Evolutionary conservation across 2,113 vertebrate species (phyloP).

Genomic region (Progne subis): DNA sequence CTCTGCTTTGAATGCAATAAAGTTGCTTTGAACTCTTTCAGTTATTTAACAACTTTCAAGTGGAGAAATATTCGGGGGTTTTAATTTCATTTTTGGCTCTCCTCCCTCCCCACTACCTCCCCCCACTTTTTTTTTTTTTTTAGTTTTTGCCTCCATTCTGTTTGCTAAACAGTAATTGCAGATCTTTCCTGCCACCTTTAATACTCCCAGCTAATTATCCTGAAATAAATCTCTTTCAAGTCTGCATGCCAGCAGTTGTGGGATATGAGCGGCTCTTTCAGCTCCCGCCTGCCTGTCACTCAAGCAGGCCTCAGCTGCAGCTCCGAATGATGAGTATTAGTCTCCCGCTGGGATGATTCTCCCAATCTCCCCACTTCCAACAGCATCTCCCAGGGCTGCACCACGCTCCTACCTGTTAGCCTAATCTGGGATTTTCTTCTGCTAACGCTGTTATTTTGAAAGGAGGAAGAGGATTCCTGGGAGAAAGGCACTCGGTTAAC

Average conservation of each 20-base stretch:
- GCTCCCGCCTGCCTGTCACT: slow-evolving; percentile 89
- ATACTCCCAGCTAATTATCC: slow-evolving; percentile 88
- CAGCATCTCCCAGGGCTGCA: slow-evolving; percentile 81
- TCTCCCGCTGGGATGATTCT: slow-evolving; percentile 90
- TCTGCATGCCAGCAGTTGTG: slow-evolving; percentile 85
- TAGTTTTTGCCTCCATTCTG: slow-evolving; percentile 66
- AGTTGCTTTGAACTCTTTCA: slow-evolving; percentile 67
- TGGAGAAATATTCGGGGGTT: slow-evolving; percentile 63
- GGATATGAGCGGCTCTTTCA: slow-evolving; percentile 82
- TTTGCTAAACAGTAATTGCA: slow-evolving; percentile 86
- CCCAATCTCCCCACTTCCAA: slow-evolving; percentile 85
- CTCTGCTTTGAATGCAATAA: slow-evolving; percentile 58
- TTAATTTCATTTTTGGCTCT: slow-evolving; percentile 62
- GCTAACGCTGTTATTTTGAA: slow-evolving; percentile 89
- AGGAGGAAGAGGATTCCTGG: slow-evolving; percentile 82
- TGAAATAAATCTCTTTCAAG: slow-evolving; percentile 89
- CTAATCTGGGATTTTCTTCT: slow-evolving; percentile 90
- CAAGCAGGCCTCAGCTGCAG: slow-evolving; percentile 95
- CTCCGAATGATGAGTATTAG: slow-evolving; percentile 92
- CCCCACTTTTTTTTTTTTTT: neutral
- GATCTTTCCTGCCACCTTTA: slow-evolving; percentile 84
- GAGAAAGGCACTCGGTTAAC: slow-evolving; percentile 81
- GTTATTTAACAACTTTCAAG: slow-evolving; percentile 73
- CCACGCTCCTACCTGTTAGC: slow-evolving; percentile 86
- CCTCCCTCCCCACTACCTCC: neutral